Percentiles rank a stretch among this genome's conserved stretches.
Conservation (phyloP, 2,113 vertebrate genomes). For the Semicossyphus pulcher region DNA sequence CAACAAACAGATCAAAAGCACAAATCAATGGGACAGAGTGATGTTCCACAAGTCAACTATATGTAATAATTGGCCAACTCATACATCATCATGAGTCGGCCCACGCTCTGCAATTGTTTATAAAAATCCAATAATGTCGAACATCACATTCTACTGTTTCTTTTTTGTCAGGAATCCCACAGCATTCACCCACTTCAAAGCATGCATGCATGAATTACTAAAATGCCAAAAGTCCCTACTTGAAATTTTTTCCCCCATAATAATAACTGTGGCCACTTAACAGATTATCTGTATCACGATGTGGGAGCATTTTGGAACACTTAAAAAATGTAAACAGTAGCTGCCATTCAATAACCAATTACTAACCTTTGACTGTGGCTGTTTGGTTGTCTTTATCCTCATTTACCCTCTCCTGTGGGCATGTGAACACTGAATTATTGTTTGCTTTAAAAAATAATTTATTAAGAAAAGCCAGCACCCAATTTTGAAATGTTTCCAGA, state of each 20-base stretch:
- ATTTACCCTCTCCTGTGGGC: conserved; percentile 48
- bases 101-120: conserved; percentile 38
- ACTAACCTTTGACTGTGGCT: conserved; percentile 8
- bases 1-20: conserved; percentile 55
- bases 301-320: conserved; percentile 3
- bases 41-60: conserved; percentile 55
- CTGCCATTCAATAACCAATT: conserved; percentile 30
- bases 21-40: conserved; percentile 59
- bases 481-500: conserved; percentile 52
- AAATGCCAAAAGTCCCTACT: conserved; percentile 7
- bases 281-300: conserved; percentile 23
- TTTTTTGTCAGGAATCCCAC: not conserved
- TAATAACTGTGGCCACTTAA: conserved; percentile 27
- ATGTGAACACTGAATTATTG: conserved; percentile 56
- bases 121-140: conserved; percentile 34
- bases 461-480: conserved; percentile 51
- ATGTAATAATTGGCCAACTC: conserved; percentile 55
- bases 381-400: conserved; percentile 54
- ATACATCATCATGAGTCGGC: conserved; percentile 58
- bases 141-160: conserved; percentile 13
- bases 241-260: conserved; percentile 1
- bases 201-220: too few relatives aligned
- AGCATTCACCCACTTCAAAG: conserved; percentile 26
- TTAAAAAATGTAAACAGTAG: conserved; percentile 57
- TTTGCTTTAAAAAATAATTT: conserved; percentile 50